Percentiles rank a stretch among this genome's conserved stretches.
These are phyloP conservation scores for Seira ritae DNA, from an alignment of 2,888 invertebrate species.

Conservation along the genomic window DNA sequence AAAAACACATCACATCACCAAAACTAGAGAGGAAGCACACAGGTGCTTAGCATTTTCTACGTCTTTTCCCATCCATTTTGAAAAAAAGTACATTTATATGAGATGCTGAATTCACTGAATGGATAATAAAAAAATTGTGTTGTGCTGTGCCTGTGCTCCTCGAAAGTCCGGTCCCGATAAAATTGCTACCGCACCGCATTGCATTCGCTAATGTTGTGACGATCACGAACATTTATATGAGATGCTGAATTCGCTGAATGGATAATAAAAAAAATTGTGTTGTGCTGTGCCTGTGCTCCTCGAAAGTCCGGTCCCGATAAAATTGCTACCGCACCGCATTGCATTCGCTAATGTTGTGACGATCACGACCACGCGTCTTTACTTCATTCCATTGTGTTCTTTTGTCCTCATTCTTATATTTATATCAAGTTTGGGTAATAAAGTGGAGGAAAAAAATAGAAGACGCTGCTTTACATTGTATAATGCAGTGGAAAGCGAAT, in stretches of 20 bases:
- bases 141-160: neutral
- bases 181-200: no score
- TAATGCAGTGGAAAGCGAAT: constrained; percentile 21
- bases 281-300: constrained; percentile 1
- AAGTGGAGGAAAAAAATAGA: constrained; percentile 3
- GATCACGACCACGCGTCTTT: constrained; percentile 36
- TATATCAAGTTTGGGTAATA: no score
- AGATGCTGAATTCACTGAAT: constrained; percentile 58
- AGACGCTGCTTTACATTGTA: constrained; percentile 35
- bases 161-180: no score
- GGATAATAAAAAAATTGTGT: constrained; percentile 51
- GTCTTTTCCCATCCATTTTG: constrained; percentile 24
- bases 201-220: no score
- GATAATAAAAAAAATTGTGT: constrained; percentile 51
- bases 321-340: no score
- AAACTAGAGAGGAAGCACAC: constrained; percentile 31
- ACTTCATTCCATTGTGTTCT: constrained; percentile 29
- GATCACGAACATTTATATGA: constrained; percentile 48
- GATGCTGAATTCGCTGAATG: constrained; percentile 59
- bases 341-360: no score
- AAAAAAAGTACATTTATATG: constrained; percentile 39
- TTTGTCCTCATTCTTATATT: constrained; percentile 51
- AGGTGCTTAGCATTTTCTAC: constrained; percentile 55
- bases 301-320: no score
- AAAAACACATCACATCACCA: constrained; percentile 42